A percentile compares a stretch with the other conserved stretches of the same genome.
These are phyloP conservation scores for Siderastrea siderea DNA, from an alignment of 92 coral and sea anemone species.

Conservation along the genomic window DNA sequence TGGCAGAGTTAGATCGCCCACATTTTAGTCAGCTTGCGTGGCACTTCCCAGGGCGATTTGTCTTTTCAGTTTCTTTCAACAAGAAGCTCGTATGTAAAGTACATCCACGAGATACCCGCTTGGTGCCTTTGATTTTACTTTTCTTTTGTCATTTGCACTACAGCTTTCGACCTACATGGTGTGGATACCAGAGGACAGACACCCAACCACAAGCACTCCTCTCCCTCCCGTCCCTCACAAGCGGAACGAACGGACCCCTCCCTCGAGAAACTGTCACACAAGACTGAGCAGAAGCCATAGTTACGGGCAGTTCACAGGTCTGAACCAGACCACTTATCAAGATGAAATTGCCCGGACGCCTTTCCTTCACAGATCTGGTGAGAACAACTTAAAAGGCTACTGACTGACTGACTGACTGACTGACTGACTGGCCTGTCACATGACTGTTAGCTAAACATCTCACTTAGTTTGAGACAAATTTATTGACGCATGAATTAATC, in stretches of 20 bases:
- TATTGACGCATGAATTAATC: too few species aligned
- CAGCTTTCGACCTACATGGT: constrained; percentile 90
- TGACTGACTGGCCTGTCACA: not conserved
- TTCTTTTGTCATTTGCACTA: not conserved
- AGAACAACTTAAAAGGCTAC: not conserved
- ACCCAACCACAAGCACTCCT: constrained; percentile 3
- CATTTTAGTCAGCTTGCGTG: too few species aligned
- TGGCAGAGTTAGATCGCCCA: too few species aligned
- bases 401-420: not conserved
- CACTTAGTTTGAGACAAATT: too few species aligned
- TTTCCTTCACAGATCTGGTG: constrained; percentile 70
- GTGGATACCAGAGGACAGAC: constrained; percentile 83
- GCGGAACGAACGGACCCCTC: constrained; percentile 28
- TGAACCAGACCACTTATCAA: constrained; percentile 73
- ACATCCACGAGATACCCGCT: too few species aligned
- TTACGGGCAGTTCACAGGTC: constrained; percentile 48
- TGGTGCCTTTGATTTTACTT: not conserved
- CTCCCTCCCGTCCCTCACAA: constrained; percentile 67
- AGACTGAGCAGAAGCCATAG: constrained; percentile 22
- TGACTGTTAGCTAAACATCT: too few species aligned
- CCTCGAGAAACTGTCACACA: constrained; percentile 39
- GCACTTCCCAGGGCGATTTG: too few species aligned
- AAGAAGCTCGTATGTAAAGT: too few species aligned
- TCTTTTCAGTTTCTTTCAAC: too few species aligned
- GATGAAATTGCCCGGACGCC: constrained; percentile 77